Percentiles rank a stretch among this genome's conserved stretches.
phyloP scores from a whole-genome alignment of 2,888 invertebrate genomes.

The Schizaphis graminum region DNA sequence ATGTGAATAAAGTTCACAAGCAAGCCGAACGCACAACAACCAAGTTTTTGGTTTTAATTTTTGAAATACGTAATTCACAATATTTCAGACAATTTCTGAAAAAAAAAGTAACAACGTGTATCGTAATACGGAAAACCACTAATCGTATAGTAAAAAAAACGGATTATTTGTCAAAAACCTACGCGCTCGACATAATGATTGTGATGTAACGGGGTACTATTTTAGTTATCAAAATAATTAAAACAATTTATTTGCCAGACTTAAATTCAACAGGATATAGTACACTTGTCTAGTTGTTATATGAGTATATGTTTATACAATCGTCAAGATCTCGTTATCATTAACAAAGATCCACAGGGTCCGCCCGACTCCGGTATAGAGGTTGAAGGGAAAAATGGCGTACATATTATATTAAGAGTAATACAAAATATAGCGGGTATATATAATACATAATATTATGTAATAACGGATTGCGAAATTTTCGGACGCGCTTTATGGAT shows the following conservation, averaged over 20 bases:
- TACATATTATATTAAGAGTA: not conserved
- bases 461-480: not conserved
- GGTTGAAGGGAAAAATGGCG: not conserved
- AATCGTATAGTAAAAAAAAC: not conserved
- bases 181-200: not conserved
- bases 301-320: not conserved
- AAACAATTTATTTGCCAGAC: not conserved
- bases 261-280: not conserved
- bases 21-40: not conserved
- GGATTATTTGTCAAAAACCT: not conserved
- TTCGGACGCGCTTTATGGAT: constrained; percentile 21
- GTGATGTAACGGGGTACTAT: not conserved
- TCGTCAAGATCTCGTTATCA: not conserved
- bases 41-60: not conserved
- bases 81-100: not conserved
- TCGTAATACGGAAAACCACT: not conserved
- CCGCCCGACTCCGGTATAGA: not conserved
- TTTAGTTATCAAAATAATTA: not conserved
- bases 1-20: not conserved
- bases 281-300: not conserved
- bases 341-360: not conserved
- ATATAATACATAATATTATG: not conserved
- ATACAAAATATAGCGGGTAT: not conserved
- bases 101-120: not conserved
- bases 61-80: not conserved